A percentile compares a stretch with the other conserved stretches of the same genome.
phyloP scores from a whole-genome alignment of 92 coral and sea anemone genomes.

The Porites lobata region DNA sequence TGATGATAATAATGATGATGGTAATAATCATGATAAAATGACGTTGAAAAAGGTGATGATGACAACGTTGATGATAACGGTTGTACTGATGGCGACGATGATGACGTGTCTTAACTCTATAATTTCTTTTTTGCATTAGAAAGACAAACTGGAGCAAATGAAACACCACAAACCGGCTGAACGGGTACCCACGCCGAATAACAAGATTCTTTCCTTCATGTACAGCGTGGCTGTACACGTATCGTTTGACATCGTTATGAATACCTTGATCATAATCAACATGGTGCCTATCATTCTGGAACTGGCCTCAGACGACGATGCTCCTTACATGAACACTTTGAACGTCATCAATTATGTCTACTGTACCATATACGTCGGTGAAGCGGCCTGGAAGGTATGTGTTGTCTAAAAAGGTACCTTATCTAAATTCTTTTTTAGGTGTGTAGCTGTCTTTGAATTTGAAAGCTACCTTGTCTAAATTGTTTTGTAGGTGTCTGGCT shows the following conservation, averaged over 20 bases:
- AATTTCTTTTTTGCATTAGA: conserved; percentile 39
- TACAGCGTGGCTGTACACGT: conserved; percentile 88
- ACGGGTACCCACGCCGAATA: conserved; percentile 73
- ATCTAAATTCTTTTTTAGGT: too few relatives aligned
- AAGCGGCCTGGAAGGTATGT: conserved; percentile 86
- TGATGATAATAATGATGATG: too few relatives aligned
- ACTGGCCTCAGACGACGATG: conserved; percentile 88
- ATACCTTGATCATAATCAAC: conserved; percentile 82
- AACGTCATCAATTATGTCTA: conserved; percentile 87
- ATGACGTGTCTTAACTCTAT: not conserved
- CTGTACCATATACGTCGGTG: conserved; percentile 78
- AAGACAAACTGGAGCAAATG: conserved; percentile 88
- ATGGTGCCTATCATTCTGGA: conserved; percentile 93
- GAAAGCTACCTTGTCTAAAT: not conserved
- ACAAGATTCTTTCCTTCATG: conserved; percentile 72
- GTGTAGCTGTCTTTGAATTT: too few relatives aligned
- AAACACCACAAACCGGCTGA: conserved; percentile 85
- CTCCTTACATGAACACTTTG: conserved; percentile 75
- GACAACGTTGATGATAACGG: too few relatives aligned
- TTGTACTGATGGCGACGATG: not conserved
- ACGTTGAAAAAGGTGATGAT: not conserved
- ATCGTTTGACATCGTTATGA: conserved; percentile 89
- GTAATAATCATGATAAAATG: too few relatives aligned
- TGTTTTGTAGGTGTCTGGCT: too few relatives aligned
- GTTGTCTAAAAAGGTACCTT: not conserved